Conservation (phyloP, 2,797 vertebrate species). For the Benthosema pterotum region DNA sequence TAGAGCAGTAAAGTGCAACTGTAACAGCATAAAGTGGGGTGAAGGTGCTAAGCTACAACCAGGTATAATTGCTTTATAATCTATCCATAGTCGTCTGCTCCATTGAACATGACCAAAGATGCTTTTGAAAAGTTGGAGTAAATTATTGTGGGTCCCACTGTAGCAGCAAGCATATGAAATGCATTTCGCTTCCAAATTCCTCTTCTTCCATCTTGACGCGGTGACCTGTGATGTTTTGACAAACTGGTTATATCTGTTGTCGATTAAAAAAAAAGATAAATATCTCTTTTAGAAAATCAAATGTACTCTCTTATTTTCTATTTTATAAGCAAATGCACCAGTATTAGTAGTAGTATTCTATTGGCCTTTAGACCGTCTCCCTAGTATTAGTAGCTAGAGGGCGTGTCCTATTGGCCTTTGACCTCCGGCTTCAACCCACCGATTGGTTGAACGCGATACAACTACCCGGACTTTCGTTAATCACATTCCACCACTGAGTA, state of each 20-base stretch:
- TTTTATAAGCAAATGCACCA: neutral
- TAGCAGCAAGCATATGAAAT: too few relatives aligned
- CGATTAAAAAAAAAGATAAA: neutral
- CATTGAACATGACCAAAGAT: too few relatives aligned
- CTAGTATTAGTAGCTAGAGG: constrained; percentile 10
- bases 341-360: neutral
- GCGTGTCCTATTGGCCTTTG: constrained; percentile 17
- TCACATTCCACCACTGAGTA: constrained; percentile 25
- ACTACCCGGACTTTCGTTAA: constrained; percentile 26
- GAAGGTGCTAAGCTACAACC: too few relatives aligned
- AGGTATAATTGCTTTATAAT: too few relatives aligned
- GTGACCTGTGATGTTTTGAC: neutral
- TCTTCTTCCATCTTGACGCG: neutral
- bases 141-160: too few relatives aligned
- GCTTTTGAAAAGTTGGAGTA: too few relatives aligned
- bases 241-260: neutral
- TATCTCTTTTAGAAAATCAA: neutral
- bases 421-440: constrained; percentile 11
- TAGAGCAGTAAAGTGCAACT: too few relatives aligned
- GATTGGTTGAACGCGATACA: constrained; percentile 18
- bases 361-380: constrained; percentile 20
- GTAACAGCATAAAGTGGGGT: too few relatives aligned
- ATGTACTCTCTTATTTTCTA: neutral
- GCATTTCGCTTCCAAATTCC: too few relatives aligned
- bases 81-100: too few relatives aligned